These are phyloP conservation scores for Rhinichthys klamathensis DNA, from an alignment of 2,113 vertebrate species.

Conservation along the genomic window DNA sequence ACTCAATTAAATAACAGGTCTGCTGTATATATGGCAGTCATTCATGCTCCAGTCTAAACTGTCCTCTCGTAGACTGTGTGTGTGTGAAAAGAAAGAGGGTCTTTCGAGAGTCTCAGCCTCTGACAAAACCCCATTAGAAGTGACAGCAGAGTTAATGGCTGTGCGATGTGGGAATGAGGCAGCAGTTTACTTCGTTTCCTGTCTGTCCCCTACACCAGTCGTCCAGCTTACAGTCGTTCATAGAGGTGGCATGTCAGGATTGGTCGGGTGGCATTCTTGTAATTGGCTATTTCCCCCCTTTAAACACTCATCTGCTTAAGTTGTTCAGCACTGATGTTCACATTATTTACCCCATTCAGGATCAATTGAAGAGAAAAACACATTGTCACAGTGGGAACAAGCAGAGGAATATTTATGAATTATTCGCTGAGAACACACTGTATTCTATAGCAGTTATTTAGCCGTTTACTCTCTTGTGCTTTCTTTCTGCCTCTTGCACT, in stretches of 20 bases:
- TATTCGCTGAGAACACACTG: neutral
- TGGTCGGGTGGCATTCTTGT: conserved; percentile 26
- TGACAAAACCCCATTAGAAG: conserved; percentile 49
- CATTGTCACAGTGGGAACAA: neutral
- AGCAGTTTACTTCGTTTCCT: conserved; percentile 36
- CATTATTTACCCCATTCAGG: conserved; percentile 67
- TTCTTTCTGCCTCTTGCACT: conserved; percentile 10
- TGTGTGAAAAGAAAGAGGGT: neutral
- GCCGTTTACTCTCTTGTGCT: conserved; percentile 1
- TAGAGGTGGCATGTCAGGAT: conserved; percentile 41
- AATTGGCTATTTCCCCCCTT: conserved; percentile 68
- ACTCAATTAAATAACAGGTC: neutral
- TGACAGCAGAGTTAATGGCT: conserved; percentile 56
- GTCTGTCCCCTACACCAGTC: conserved; percentile 3
- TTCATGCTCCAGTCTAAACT: neutral
- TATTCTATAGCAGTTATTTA: neutral
- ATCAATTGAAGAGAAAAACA: conserved; percentile 54
- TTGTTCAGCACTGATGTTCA: conserved; percentile 54
- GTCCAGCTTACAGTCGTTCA: conserved; percentile 13
- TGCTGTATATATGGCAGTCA: neutral
- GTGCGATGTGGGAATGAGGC: conserved; percentile 30
- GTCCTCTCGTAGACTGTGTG: neutral
- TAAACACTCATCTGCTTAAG: conserved; percentile 71
- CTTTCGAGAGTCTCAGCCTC: neutral
- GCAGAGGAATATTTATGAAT: conserved; percentile 35